These are phyloP conservation scores for Mola mola DNA, from an alignment of 2,113 vertebrate genomes.

Conservation along the genomic window DNA sequence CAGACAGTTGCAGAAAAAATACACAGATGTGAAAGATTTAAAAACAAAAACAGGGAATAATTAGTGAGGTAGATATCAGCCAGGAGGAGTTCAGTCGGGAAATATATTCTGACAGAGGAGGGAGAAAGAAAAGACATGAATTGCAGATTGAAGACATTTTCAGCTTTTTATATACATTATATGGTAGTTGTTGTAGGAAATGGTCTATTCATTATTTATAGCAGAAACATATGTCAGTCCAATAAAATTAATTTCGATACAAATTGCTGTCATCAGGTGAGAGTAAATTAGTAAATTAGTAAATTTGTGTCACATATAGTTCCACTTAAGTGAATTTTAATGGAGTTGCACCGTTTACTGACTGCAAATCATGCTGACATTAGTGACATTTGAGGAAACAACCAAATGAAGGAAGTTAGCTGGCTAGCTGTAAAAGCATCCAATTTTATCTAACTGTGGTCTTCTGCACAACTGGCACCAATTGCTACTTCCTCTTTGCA, in stretches of 20 bases:
- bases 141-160: constrained; percentile 9
- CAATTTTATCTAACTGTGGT: too few relatives aligned
- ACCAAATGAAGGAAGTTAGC: neutral
- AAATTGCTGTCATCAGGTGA: neutral
- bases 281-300: too few relatives aligned
- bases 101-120: constrained; percentile 12
- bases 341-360: too few relatives aligned
- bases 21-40: constrained; percentile 42
- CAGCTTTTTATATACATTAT: constrained; percentile 8
- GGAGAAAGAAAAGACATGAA: constrained; percentile 3
- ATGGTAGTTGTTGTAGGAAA: too few relatives aligned
- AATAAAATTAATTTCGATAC: neutral
- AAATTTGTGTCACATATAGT: neutral
- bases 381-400: neutral
- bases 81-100: constrained; percentile 17
- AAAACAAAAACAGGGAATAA: constrained; percentile 44
- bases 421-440: neutral
- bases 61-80: constrained; percentile 13
- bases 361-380: neutral
- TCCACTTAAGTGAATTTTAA: neutral
- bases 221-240: neutral
- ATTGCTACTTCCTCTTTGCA: too few relatives aligned
- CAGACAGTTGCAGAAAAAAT: constrained; percentile 41
- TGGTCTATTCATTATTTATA: neutral
- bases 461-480: too few relatives aligned